Evolutionary conservation across 2,797 vertebrate genomes (phyloP).

Genomic region (Cossypha niveicapilla): DNA sequence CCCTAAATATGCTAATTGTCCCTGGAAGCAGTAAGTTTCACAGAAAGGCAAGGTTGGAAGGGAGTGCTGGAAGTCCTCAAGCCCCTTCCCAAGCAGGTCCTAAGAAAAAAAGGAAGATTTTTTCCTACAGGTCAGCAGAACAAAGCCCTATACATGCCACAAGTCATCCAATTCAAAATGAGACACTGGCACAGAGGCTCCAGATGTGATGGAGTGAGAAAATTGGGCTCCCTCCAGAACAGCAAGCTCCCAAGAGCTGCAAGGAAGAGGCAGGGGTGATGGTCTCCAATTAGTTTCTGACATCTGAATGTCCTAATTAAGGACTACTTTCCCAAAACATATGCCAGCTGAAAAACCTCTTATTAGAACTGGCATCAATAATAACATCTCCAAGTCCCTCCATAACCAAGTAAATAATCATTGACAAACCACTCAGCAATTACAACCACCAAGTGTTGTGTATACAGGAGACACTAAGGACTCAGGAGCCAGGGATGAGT

Average conservation of each 20-base stretch:
- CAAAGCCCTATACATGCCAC: not conserved
- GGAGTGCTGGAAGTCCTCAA: not conserved
- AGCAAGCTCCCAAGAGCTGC: not conserved
- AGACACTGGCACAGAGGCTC: not conserved
- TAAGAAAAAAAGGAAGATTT: not conserved
- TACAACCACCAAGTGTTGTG: not conserved
- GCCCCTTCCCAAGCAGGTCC: no score
- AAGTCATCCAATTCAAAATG: not conserved
- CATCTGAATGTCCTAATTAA: not conserved
- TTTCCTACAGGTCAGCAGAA: not conserved
- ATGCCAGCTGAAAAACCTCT: not conserved
- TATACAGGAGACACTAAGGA: not conserved
- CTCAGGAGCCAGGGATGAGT: not conserved
- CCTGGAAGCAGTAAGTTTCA: not conserved
- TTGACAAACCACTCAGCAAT: not conserved
- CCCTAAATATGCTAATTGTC: accelerated
- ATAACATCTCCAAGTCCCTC: not conserved
- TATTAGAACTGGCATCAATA: not conserved
- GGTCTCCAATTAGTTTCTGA: not conserved
- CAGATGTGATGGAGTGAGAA: not conserved
- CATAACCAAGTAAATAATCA: not conserved
- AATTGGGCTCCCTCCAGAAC: not conserved
- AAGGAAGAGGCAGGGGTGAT: not conserved
- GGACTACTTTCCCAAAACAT: not conserved
- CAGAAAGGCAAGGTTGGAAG: not conserved